phyloP scores from a whole-genome alignment of 2,888 invertebrate species.

The Noctua janthe region DNA sequence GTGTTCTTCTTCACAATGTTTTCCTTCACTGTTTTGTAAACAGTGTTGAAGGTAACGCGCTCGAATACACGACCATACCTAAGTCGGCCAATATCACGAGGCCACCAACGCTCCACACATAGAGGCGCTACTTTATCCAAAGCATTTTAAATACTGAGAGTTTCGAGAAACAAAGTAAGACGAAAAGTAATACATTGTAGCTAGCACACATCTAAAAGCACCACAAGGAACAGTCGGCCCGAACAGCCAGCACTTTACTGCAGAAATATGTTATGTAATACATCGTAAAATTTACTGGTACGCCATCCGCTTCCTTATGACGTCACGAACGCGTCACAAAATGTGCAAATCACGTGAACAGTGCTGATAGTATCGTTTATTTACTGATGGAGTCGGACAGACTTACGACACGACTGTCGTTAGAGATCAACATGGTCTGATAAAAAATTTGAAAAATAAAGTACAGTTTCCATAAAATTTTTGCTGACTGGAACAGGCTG shows the following conservation, averaged over 20 bases:
- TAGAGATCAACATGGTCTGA: neutral
- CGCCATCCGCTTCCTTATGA: slow-evolving; percentile 43
- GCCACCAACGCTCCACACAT: no score
- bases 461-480: neutral
- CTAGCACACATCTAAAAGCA: neutral
- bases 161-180: neutral
- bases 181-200: slow-evolving; percentile 5
- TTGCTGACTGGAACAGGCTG: neutral
- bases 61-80: no score
- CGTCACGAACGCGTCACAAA: slow-evolving; percentile 49
- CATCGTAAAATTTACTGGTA: slow-evolving; percentile 54
- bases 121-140: neutral
- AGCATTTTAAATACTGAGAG: neutral
- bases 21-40: neutral
- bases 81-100: no score
- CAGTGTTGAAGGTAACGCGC: neutral
- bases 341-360: slow-evolving; percentile 63
- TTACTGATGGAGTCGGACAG: slow-evolving; percentile 44
- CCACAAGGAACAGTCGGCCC: neutral
- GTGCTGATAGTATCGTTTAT: slow-evolving; percentile 47
- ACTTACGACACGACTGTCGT: slow-evolving; percentile 22
- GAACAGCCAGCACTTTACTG: slow-evolving; percentile 21
- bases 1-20: fast-evolving
- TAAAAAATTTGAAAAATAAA: neutral
- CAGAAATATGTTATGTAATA: slow-evolving; percentile 47